A percentile compares a stretch with the other conserved stretches of the same genome.
phyloP scores from a whole-genome alignment of 2,888 invertebrate species.

The Dione juno region DNA sequence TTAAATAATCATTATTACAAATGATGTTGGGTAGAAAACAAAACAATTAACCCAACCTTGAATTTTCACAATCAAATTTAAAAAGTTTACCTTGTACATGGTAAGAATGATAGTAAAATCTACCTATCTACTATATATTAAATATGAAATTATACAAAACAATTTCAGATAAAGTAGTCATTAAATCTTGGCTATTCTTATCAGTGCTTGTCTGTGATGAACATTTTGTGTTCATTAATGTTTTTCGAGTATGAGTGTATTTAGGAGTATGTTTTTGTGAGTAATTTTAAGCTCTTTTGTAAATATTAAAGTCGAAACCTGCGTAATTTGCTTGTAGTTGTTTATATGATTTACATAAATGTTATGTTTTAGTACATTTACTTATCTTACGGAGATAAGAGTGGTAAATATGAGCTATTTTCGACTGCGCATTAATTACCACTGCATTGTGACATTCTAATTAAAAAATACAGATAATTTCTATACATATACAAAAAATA shows the following conservation, averaged over 20 bases:
- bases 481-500: slow-evolving; percentile 8
- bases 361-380: slow-evolving; percentile 5
- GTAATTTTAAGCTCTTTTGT: background rate
- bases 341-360: slow-evolving; percentile 1
- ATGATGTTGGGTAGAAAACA: slow-evolving; percentile 1
- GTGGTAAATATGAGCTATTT: background rate
- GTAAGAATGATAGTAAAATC: background rate
- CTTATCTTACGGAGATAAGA: slow-evolving; percentile 8
- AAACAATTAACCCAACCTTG: slow-evolving; percentile 10
- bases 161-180: too few species aligned
- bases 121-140: too few species aligned
- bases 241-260: too few species aligned
- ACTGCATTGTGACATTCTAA: background rate
- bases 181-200: too few species aligned
- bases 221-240: too few species aligned
- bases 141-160: too few species aligned
- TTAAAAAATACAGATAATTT: slow-evolving; percentile 2
- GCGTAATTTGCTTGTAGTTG: background rate
- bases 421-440: slow-evolving; percentile 7
- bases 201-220: too few species aligned
- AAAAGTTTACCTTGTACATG: background rate
- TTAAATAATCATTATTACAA: slow-evolving; percentile 14
- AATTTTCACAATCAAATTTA: background rate
- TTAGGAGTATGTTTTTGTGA: background rate
- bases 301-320: background rate